Conservation (phyloP, 2,797 vertebrate genomes). For the Platalea minor region DNA sequence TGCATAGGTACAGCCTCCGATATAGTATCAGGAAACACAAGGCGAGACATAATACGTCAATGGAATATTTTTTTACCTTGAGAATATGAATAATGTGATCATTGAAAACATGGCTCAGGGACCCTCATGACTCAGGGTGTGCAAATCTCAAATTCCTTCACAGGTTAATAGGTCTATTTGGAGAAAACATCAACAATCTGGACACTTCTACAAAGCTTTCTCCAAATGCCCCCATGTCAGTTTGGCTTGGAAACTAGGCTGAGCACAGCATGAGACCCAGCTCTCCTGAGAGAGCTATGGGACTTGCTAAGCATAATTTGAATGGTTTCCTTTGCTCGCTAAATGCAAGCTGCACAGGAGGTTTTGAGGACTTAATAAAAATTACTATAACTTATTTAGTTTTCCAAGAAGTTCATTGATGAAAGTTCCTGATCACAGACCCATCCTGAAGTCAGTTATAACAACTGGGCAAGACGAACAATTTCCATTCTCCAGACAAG, state of each 20-base stretch:
- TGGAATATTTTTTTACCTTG: not conserved
- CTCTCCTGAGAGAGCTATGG: not conserved
- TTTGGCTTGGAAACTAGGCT: not conserved
- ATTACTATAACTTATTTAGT: rapidly evolving
- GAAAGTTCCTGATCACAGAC: not conserved
- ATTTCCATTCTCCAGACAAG: not conserved
- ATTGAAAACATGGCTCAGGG: not conserved
- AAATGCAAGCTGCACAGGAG: not conserved
- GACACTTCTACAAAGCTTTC: not conserved
- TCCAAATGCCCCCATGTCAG: not conserved
- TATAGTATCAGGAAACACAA: not conserved
- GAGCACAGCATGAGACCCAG: not conserved
- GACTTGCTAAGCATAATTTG: not conserved
- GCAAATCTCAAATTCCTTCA: not conserved
- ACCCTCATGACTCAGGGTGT: not conserved
- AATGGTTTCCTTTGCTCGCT: not conserved
- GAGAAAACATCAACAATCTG: not conserved
- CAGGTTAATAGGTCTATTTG: not conserved
- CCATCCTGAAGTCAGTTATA: not conserved
- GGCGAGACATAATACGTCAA: not conserved
- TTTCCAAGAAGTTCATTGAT: not conserved
- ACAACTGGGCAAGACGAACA: rapidly evolving
- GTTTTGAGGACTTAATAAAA: not conserved
- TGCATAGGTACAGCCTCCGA: not conserved
- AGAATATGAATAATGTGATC: not conserved